Conservation (phyloP, 2,888 invertebrate species). For the Pyrochroa serraticornis region DNA sequence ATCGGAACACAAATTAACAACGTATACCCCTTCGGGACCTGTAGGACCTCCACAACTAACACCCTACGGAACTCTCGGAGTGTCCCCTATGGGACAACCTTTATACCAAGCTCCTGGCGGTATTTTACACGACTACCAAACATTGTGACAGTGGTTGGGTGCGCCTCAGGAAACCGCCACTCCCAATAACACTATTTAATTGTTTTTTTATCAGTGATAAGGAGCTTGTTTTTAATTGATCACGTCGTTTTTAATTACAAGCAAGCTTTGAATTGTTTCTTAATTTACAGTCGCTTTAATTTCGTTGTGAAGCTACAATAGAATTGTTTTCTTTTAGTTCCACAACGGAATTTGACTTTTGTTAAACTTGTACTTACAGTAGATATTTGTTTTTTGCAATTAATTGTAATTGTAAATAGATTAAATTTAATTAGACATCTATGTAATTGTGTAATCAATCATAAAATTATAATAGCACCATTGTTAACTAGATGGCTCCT, state of each 20-base stretch:
- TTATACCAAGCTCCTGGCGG: slow-evolving; percentile 54
- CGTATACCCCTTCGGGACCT: slow-evolving; percentile 44
- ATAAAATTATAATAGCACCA: too few species aligned
- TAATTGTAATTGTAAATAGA: slow-evolving; percentile 1
- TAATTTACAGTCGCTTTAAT: not conserved
- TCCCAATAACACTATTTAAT: not conserved
- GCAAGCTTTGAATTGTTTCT: not conserved
- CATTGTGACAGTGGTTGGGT: slow-evolving; percentile 59
- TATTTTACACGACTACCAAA: slow-evolving; percentile 57
- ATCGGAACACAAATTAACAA: slow-evolving; percentile 50
- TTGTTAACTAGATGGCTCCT: too few species aligned
- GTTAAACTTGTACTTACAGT: not conserved
- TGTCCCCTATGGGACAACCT: slow-evolving; percentile 51
- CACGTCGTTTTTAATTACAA: slow-evolving; percentile 5
- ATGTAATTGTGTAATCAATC: too few species aligned
- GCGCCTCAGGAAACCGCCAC: slow-evolving; percentile 31
- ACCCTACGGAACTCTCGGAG: slow-evolving; percentile 48
- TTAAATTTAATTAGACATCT: too few species aligned
- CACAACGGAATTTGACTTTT: not conserved
- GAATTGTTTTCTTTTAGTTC: not conserved
- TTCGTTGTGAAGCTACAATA: not conserved
- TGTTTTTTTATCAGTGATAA: slow-evolving; percentile 5
- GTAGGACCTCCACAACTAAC: slow-evolving; percentile 40
- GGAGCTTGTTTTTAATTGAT: slow-evolving; percentile 4
- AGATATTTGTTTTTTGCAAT: not conserved